Base-by-base conservation (phyloP, 1,140 invertebrate species). In the Linepithema humile region DNA sequence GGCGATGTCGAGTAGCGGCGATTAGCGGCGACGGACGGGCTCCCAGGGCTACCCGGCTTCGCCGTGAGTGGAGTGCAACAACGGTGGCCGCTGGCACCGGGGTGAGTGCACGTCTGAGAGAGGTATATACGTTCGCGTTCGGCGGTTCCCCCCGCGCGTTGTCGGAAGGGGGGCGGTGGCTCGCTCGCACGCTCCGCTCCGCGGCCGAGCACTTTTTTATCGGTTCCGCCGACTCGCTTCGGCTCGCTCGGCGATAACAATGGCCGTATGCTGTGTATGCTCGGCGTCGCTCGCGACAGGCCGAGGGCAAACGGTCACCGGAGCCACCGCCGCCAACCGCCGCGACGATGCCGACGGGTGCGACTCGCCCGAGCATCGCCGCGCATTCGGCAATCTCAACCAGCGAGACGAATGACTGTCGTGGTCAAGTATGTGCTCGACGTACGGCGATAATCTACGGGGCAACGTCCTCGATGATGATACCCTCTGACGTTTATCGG, bases 91-190 rank as follows among this genome's bases (percentile, higher is more conserved):
- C 75, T n/a, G 35, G 78, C 87, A 86, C n/a, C 83, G 67, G 90
- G 91, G 88, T 90, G 86, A 91, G 89, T 90, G 80, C n/a, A 26
- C 64, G 75, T 87, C 80, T 80, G 87, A 82, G 88, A 90, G 69
- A 48, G 69, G 35, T 20, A 74, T 17, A n/a, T n/a, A n/a, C 9
- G 12, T 20, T 50, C 38, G 48, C 35, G n/a, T 40, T 69, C 48
- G 29, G 23, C 9, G 74, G 60, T 88, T 77, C 32, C 85, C 84
- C 72, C 57, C 89, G 75, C 53, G 83, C 72, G 86, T 87, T 87
- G 85, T 84, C 67, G 43, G 55, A 89, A 90, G 87, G 89, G 90
- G 92, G 93, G 93, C 91, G 93, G 92, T 93, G 92, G 92, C 93
- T 92, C 89, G 85, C 75, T 74, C 65, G 53, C 88, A 88, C 82